These are phyloP conservation scores for Saccopteryx bilineata DNA, from an alignment of 2,113 vertebrate species.

Conservation along the genomic window DNA sequence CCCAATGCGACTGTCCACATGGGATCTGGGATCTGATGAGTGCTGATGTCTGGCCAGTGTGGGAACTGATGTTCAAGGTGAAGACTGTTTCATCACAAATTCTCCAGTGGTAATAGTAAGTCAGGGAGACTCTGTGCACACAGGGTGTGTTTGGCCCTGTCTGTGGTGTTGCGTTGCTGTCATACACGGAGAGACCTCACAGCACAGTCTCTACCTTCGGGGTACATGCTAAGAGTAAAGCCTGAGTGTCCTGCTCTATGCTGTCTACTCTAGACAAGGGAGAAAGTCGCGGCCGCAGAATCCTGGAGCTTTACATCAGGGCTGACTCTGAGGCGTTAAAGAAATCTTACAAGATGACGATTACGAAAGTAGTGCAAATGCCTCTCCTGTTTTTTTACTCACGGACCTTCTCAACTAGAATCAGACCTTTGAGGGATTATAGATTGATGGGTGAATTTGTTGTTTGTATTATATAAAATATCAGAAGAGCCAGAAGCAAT, in stretches of 20 bases:
- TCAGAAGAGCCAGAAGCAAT: constrained; percentile 60
- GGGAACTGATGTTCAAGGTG: background rate
- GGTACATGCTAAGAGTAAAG: background rate
- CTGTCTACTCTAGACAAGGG: background rate
- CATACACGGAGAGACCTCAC: background rate
- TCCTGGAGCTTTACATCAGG: background rate
- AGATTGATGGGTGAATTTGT: constrained; percentile 60
- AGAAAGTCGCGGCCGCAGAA: no score
- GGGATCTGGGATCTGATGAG: no score
- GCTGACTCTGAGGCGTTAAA: background rate
- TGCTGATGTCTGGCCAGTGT: background rate
- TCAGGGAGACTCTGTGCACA: background rate
- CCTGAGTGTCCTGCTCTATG: background rate
- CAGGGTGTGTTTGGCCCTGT: background rate
- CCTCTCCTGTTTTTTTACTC: background rate
- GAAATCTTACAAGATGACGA: background rate
- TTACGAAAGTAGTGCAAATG: background rate
- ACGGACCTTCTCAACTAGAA: background rate
- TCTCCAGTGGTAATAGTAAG: background rate
- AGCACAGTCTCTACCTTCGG: background rate
- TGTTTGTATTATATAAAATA: constrained; percentile 70
- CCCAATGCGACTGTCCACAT: background rate
- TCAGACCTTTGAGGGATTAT: background rate
- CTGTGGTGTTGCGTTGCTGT: background rate
- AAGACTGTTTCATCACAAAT: background rate